phyloP scores from a whole-genome alignment of 2,797 vertebrate genomes.

The Diglossa cyanea region DNA sequence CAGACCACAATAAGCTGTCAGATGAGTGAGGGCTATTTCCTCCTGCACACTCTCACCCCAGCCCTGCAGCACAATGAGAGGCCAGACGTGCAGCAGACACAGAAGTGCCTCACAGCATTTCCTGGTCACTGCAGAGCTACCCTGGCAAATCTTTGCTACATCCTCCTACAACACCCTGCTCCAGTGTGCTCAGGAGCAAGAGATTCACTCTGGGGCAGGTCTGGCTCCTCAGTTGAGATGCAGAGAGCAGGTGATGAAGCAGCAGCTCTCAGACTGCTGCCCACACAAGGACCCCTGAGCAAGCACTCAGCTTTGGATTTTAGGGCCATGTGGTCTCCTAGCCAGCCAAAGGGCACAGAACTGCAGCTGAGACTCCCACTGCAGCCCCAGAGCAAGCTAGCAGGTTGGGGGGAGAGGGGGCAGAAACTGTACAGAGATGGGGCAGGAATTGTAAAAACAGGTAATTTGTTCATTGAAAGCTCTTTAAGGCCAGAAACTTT shows the following conservation, averaged over 20 bases:
- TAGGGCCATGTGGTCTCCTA: neutral
- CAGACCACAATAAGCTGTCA: neutral
- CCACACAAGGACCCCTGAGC: neutral
- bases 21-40: neutral
- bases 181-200: neutral
- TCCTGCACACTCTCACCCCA: neutral
- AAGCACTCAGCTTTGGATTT: rapidly evolving
- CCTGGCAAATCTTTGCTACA: neutral
- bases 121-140: neutral
- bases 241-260: neutral
- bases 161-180: neutral
- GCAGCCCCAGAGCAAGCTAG: neutral
- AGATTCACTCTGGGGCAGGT: rapidly evolving
- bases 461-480: neutral
- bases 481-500: neutral
- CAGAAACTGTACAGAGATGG: neutral
- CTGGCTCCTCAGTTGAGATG: neutral
- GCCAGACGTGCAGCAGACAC: neutral
- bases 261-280: neutral
- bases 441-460: neutral
- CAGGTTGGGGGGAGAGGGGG: neutral
- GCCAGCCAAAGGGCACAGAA: neutral
- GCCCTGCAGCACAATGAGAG: neutral
- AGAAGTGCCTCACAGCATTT: neutral
- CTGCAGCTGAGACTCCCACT: neutral